Evolutionary conservation across 92 coral and sea anemone species (phyloP), one percentile per base, ranked within the genome.

Genomic region (Heliopora coerulea): DNA sequence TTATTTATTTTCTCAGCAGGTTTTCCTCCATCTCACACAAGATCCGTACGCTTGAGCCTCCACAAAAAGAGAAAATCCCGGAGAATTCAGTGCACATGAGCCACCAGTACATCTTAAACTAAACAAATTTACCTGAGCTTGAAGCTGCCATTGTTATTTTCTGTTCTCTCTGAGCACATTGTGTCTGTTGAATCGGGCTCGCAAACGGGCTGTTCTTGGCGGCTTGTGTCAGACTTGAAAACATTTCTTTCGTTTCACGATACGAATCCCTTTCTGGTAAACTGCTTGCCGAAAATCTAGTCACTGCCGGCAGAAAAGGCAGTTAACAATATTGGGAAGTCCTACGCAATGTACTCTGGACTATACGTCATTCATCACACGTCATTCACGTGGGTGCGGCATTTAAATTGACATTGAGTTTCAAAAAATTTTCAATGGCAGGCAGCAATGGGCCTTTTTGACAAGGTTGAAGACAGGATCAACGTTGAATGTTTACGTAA

Each of bases 131-230:
- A 93, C 98, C 93, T 85, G 87, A 79, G 12, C 87, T 74, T 48
- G 95, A 78, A 25, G 98, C 98, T 89, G 89, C 89, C 50, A 88
- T 81, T 23, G 89, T 79, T 23, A 89, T 76, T 32, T 78, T 40
- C 76, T 83, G 80, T 44, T 73, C 75, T 31, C 78, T 50, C 14
- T 78, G 58, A 0, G 80, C 85, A 26, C 90, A 86, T 80, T 91
- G 83, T 27, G 91, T 96, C 39, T 86, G 85, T 25, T 84, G 81
- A 27, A 83, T 64, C 10, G 98, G 89, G 39, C 79, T 79, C 8
- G 91, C 87, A 29, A 93, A 88, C 19, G 98, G 96, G 24, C 80
- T 93, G 68, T 75, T 87, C 81, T 85, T 93, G 78, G 98, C 95
- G 41, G 87, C 84, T 67, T 93, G 89, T 20, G 83, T 75, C 77